Conservation (phyloP, 1,140 invertebrate genomes). For the Rhysida immarginata region DNA sequence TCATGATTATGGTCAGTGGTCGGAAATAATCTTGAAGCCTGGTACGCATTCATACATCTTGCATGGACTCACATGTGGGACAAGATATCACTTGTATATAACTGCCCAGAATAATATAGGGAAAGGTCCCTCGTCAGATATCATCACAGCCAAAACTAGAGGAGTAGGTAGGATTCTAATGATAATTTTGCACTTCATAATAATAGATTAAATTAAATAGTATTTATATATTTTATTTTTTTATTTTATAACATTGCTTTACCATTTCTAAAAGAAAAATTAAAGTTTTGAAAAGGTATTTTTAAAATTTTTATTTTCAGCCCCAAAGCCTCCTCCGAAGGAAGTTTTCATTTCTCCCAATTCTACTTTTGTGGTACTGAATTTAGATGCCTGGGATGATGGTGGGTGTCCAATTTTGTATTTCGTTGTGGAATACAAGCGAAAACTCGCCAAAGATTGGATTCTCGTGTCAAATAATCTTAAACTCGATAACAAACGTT, state of each 20-base stretch:
- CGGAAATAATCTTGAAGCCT: slow-evolving; percentile 33
- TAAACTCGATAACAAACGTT: slow-evolving; percentile 3
- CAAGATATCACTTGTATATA: slow-evolving; percentile 29
- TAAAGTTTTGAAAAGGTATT: too few relatives aligned
- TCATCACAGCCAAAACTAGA: slow-evolving; percentile 26
- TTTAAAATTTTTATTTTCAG: background rate
- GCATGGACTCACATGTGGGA: slow-evolving; percentile 36
- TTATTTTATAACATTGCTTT: too few relatives aligned
- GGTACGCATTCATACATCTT: slow-evolving; percentile 34
- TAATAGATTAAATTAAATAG: too few relatives aligned
- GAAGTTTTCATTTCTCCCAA: background rate
- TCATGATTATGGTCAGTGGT: slow-evolving; percentile 41
- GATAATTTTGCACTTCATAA: too few relatives aligned
- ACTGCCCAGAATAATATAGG: slow-evolving; percentile 30
- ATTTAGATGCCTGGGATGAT: background rate
- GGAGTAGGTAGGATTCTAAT: slow-evolving; percentile 29
- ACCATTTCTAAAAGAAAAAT: too few relatives aligned
- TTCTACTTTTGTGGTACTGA: background rate
- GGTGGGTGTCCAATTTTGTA: slow-evolving; percentile 1
- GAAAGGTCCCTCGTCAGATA: slow-evolving; percentile 24
- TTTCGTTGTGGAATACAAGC: slow-evolving; percentile 2
- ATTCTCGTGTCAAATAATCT: slow-evolving; percentile 17
- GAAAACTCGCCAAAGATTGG: background rate
- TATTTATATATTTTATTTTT: too few relatives aligned
- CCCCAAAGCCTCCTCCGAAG: background rate